These are phyloP conservation scores for Therioaphis trifolii DNA, from an alignment of 2,888 invertebrate genomes.

Conservation along the genomic window DNA sequence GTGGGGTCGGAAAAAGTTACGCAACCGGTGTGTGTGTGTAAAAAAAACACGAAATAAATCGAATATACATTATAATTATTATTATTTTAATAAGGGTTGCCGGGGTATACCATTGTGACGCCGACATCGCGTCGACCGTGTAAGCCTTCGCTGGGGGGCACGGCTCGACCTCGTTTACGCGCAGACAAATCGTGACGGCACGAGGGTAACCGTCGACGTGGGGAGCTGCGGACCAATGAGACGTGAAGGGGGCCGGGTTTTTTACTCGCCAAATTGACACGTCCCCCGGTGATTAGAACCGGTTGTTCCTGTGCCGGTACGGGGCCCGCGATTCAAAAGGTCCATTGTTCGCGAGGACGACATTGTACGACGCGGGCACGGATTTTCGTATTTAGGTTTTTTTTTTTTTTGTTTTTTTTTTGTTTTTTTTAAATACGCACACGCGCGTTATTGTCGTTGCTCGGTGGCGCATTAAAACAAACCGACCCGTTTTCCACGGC, in stretches of 20 bases:
- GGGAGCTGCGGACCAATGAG: conserved; percentile 38
- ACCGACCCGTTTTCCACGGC: conserved; percentile 1
- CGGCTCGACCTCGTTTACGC: not conserved
- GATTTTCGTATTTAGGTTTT: conserved; percentile 35
- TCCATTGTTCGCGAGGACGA: no score
- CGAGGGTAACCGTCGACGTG: not conserved
- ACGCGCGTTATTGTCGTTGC: conserved; percentile 13
- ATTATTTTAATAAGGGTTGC: not conserved
- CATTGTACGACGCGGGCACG: not conserved
- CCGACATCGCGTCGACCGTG: not conserved
- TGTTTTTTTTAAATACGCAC: not conserved
- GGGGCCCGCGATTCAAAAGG: conserved; percentile 8
- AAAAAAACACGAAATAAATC: no score
- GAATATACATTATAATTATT: not conserved
- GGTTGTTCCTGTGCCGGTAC: conserved; percentile 24
- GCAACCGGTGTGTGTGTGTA: no score
- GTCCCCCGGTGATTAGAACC: not conserved
- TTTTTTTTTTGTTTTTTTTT: not conserved
- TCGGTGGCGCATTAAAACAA: conserved; percentile 36
- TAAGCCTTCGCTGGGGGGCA: conserved; percentile 8
- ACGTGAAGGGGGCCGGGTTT: conserved; percentile 34
- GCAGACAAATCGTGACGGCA: not conserved
- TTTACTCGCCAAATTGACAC: conserved; percentile 42
- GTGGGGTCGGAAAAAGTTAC: not conserved
- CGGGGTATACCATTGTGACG: not conserved